A percentile compares a stretch with the other conserved stretches of the same genome.
These are phyloP conservation scores for Tachysurus fulvidraco DNA, from an alignment of 2,113 vertebrate genomes.

Conservation along the genomic window DNA sequence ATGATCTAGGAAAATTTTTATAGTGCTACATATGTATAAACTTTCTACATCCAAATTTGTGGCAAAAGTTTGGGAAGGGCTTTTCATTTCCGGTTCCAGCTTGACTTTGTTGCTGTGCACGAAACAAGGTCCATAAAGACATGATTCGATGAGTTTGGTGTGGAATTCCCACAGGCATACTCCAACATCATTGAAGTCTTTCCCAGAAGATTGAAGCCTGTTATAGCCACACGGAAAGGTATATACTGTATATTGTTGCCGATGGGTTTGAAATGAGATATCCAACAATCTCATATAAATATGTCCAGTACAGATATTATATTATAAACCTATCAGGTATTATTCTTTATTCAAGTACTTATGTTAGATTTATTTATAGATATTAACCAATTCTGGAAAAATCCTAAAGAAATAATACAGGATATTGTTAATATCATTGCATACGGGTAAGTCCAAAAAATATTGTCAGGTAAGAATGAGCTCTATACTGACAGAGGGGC, in stretches of 20 bases:
- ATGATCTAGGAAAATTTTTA: no score
- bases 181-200: neutral
- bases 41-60: neutral
- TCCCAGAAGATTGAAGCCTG: neutral
- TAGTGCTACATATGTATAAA: no score
- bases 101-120: neutral
- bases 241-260: neutral
- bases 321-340: neutral
- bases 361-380: neutral
- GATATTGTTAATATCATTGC: neutral
- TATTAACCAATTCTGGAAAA: neutral
- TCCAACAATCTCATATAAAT: neutral
- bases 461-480: slow-evolving; percentile 11
- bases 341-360: neutral
- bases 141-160: neutral
- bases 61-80: neutral
- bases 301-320: neutral
- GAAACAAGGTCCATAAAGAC: neutral
- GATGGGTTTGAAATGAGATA: neutral
- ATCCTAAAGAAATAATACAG: neutral
- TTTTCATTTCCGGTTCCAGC: neutral
- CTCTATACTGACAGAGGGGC: slow-evolving; percentile 14
- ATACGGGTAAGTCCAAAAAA: no score
- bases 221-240: neutral
- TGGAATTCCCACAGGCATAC: neutral